Base-by-base conservation (phyloP, 2,797 vertebrate genomes). In the Acestrorhynchus altus region DNA sequence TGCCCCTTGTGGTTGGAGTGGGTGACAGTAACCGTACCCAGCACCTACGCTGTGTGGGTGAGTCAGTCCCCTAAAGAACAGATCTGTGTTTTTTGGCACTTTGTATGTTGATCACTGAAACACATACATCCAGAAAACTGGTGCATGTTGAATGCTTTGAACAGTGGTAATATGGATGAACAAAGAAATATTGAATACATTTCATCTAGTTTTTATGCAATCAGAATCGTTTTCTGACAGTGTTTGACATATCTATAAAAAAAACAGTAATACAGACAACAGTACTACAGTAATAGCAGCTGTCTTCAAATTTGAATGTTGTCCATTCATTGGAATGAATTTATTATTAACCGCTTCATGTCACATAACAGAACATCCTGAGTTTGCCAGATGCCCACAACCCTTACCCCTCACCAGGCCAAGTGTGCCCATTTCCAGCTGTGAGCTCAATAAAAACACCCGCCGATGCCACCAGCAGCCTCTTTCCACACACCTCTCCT, bases 361-460 rank as follows among this genome's bases (percentile, higher is more conserved):
- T 44, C 8, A 63, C 47, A 59, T 56, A 4, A n/a, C 86, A 95
- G 94, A 93, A 56, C 90, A 93, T 5, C 78, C 82, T 52, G 93
- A 91, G 54, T 95, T 94, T 79, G 91, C 91, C 0, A 85, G 77
- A 8, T 95, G 94, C 74, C 94, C 94, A 24, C 87, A 83, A 86
- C 89, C 86, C 0, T 81, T 94, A 57, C 91, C 85, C 59, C 73
- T 85, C 59, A 71, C 79, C 60, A 80, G 88, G n/a, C 90, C 93
- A 12, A 85, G 78, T 44, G 20, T 89, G n/a, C 91, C 92, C 0
- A 63, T 88, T 26, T 92, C 93, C 51, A 94, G 92, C 86, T 95
- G 94, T 24, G 94, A 95, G 83, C 90, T 95, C 22, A 94, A 94
- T 68, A 94, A 92, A 86, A 95, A 95, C 89, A 95, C 94, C 1